A percentile compares a stretch with the other conserved stretches of the same genome.
Conservation (phyloP, 1,140 invertebrate species). For the Orius insidiosus region DNA sequence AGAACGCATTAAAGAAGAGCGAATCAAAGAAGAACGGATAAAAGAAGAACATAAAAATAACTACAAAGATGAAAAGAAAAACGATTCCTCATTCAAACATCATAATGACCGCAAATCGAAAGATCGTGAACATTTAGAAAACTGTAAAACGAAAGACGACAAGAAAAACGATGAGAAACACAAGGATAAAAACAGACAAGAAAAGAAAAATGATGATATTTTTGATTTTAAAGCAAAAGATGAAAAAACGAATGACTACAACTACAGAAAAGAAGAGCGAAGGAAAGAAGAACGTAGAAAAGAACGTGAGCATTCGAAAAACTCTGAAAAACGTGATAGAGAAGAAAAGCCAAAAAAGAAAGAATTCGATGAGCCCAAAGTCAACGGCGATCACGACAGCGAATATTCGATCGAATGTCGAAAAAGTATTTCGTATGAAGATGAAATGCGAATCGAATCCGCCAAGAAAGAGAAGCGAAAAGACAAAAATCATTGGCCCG, state of each 20-base stretch:
- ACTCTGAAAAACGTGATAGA: slow-evolving; percentile 2
- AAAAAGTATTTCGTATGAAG: slow-evolving; percentile 18
- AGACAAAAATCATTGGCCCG: slow-evolving; percentile 31
- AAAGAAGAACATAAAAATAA: slow-evolving; percentile 24
- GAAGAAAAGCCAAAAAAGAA: slow-evolving; percentile 8
- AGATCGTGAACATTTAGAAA: slow-evolving; percentile 20
- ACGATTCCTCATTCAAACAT: slow-evolving; percentile 9
- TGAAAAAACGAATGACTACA: slow-evolving; percentile 17
- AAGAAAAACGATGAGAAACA: slow-evolving; percentile 13
- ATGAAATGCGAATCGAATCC: slow-evolving; percentile 23
- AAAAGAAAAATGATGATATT: slow-evolving; percentile 15
- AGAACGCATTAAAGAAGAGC: slow-evolving; percentile 22
- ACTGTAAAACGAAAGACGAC: slow-evolving; percentile 19
- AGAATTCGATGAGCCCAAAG: slow-evolving; percentile 10
- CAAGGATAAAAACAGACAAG: slow-evolving; percentile 15
- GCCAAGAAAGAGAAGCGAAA: slow-evolving; percentile 26
- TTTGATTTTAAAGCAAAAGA: slow-evolving; percentile 18
- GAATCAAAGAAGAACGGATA: slow-evolving; percentile 8
- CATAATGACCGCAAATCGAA: slow-evolving; percentile 9
- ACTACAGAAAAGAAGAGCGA: slow-evolving; percentile 13
- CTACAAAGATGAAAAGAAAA: slow-evolving; percentile 18
- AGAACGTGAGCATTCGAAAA: slow-evolving; percentile 9
- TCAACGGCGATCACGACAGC: slow-evolving; percentile 16
- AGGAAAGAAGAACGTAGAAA: slow-evolving; percentile 23
- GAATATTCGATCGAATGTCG: slow-evolving; percentile 12